phyloP scores from a whole-genome alignment of 1,140 invertebrate species.

The Drosophila pseudoananassae region DNA sequence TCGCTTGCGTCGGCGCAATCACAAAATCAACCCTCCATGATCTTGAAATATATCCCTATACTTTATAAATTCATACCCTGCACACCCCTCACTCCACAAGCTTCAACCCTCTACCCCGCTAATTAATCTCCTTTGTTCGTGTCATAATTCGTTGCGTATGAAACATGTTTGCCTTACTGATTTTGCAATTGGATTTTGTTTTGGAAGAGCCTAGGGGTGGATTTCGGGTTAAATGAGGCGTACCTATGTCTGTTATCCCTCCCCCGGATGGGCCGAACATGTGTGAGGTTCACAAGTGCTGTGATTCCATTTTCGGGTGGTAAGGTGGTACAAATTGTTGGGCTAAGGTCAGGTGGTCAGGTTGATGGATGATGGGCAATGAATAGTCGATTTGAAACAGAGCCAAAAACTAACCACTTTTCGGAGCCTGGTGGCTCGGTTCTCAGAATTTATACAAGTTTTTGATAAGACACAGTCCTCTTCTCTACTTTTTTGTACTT shows the following conservation, averaged over 20 bases:
- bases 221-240: slow-evolving; percentile 67
- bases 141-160: slow-evolving; percentile 67
- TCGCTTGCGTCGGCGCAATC: slow-evolving; percentile 23
- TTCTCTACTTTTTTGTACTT: no score
- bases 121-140: slow-evolving; percentile 81
- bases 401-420: slow-evolving; percentile 10
- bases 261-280: slow-evolving; percentile 44
- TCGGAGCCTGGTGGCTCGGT: background rate
- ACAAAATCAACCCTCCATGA: slow-evolving; percentile 15
- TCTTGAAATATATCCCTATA: background rate
- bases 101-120: slow-evolving; percentile 26
- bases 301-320: slow-evolving; percentile 24
- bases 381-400: slow-evolving; percentile 5
- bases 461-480: background rate
- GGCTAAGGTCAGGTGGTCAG: slow-evolving; percentile 36
- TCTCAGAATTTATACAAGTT: background rate
- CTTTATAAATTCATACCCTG: background rate
- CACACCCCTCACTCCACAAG: slow-evolving; percentile 4
- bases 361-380: slow-evolving; percentile 45
- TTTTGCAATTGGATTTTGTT: slow-evolving; percentile 53
- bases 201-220: slow-evolving; percentile 44
- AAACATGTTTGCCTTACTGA: slow-evolving; percentile 73
- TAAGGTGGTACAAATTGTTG: slow-evolving; percentile 53
- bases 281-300: slow-evolving; percentile 76
- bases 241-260: slow-evolving; percentile 21